Base-by-base conservation (phyloP, 2,113 vertebrate genomes). In the Bolborhynchus lineola region DNA sequence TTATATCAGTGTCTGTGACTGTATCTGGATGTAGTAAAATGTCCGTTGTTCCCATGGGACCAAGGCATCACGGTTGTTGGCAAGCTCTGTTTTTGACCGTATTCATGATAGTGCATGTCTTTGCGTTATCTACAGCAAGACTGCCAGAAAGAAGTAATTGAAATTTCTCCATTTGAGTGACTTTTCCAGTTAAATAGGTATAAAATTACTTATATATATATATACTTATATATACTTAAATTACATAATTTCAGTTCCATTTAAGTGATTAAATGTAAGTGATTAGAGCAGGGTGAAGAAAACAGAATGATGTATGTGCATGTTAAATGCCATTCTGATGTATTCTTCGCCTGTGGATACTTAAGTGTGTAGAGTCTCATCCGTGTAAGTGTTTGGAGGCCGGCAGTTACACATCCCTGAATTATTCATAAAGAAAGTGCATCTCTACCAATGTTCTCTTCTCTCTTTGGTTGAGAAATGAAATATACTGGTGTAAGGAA, bases 341-440 rank as follows among this genome's bases (percentile, higher is more conserved):
- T 68, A 35, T 88, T 81, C 50, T 75, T 77, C 13, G 12, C 42
- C 37, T 62, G 23, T 37, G 55, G 76, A 13, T 57, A 20, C 28
- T 53, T 35, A 16, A 62, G 18, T 49, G 17, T 41, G 9, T 47
- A 16, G 44, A 59, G 28, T 31, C 63, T 65, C 39, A 13, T 31
- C 60, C 28, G 5, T 20, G 2, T 11, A 18, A 46, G 13, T 10
- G 23, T 68, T 55, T 33, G 57, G 46, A 70, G 47, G 11, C 50
- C 37, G 21, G 63, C 35, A 71, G 16, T 79, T n/a, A 24, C 0
- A 0, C 26, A 0, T 33, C 16, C 20, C 35, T 47, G 33, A 81
- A 41, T 31, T 65, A n/a, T 28, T 92, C 24, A 16, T 71, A 60
- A 33, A 39, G 33, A 39, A 92, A 31, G 18, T 19, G 31, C 26